These are phyloP conservation scores for Limosa lapponica DNA, from an alignment of 2,797 vertebrate genomes.

Conservation along the genomic window DNA sequence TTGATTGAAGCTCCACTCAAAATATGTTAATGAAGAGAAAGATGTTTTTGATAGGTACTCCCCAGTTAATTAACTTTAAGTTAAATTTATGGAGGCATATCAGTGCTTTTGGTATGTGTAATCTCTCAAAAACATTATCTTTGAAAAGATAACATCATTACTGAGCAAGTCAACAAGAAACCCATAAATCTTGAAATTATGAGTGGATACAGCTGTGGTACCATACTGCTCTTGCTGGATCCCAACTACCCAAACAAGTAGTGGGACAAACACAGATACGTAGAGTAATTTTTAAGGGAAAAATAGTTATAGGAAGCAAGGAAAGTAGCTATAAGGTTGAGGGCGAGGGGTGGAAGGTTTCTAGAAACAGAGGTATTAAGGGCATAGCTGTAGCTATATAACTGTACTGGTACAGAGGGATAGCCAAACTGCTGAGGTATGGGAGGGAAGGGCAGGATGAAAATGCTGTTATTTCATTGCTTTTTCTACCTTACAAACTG, in stretches of 20 bases:
- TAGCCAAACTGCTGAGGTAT: neutral
- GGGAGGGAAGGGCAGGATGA: neutral
- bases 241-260: neutral
- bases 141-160: neutral
- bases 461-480: neutral
- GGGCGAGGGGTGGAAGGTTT: neutral
- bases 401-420: neutral
- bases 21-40: neutral
- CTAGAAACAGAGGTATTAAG: neutral
- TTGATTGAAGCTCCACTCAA: neutral
- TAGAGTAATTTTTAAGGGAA: neutral
- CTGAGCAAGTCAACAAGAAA: neutral
- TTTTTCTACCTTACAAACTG: neutral
- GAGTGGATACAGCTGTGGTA: neutral
- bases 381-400: neutral
- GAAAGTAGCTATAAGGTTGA: neutral
- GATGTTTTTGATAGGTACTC: neutral
- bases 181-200: neutral
- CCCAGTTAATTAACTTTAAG: neutral
- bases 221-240: neutral
- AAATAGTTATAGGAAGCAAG: neutral
- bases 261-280: neutral
- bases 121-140: neutral
- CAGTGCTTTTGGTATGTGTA: neutral
- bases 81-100: neutral